Evolutionary conservation across 2,113 vertebrate species (phyloP), one percentile per base, ranked within the genome.

Genomic region (Illadopsis cleaveri): DNA sequence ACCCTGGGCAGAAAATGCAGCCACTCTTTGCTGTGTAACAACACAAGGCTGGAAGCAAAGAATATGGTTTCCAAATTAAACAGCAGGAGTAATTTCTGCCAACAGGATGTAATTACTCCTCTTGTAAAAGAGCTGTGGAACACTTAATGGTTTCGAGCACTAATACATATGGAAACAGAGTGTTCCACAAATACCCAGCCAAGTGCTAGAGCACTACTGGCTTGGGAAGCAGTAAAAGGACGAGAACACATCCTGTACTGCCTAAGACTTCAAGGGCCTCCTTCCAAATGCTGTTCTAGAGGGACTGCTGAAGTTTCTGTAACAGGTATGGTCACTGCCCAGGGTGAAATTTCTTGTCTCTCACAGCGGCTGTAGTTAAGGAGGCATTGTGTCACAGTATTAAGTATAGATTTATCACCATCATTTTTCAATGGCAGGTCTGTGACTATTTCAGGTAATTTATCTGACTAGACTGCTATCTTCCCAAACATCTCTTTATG

Each of bases 111-210:
- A 96, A 96, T 94, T 95, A 90, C 40, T 77, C 50, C 90, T 83
- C 94, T 94, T 81, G 82, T 94, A 89, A 95, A 96, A 96, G 72
- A 86, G 45, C 48, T 71, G 82, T 82, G 88, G 96, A 96, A 96
- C 82, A 75, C 88, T 96, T 93, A 64, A 94, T 78, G 82, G 88
- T 58, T 96, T 93, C 1, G 2, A 94, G 88, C 53, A 45, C 82
- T 90, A 94, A 94, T 66, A 93, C 93, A 79, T 93, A 83, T 82
- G 94, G 92, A 95, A 97, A 93, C 84, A 58, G 78, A 93, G 71
- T 53, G 44, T 78, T 89, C 86, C 56, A 88, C 71, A 76, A 93
- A 75, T 12, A 86, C 11, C 23, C 72, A 78, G 90, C 90, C 92
- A 92, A 90, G 56, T 62, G 31, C 76, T 90, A 82, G 86, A 89